Base-by-base conservation (phyloP, 2,888 invertebrate genomes). In the Drosophila conformis region DNA sequence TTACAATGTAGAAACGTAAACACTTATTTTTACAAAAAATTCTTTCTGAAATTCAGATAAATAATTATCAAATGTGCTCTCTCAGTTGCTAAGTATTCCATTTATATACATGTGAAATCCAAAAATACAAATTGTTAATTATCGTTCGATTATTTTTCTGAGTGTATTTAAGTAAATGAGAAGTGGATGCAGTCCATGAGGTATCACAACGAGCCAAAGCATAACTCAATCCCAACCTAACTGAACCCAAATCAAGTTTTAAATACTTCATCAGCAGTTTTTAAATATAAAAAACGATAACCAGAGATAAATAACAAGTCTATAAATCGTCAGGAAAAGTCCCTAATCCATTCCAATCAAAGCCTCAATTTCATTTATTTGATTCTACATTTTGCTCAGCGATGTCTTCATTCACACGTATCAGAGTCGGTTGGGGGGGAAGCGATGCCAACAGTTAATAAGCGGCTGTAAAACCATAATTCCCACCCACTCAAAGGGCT, bases 361-460 rank as follows among this genome's bases (percentile, higher is more conserved):
- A 33, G 35, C 27, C 7, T 33, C 38, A 35, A 25, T 38, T 38
- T 21, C 21, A 40, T 69, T 29, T 27, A 18, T n/a, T 15, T 27
- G 27, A 36, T 48, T 25, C 40, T 8, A 36, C 21, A 40, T 63
- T 52, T 40, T 38, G 52, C 48, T 11, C 59, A 29, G 27, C 18
- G 35, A 60, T 62, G 70, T 66, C 77, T 67, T 69, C 65, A 71
- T 71, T 73, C 58, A 49, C 68, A 66, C 61, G 58, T 49, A 57
- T 63, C 21, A 21, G 36, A 35, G 46, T 15, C 13, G 38, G 21
- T 11, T 15, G 48, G 2, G 15, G 18, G 2, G 42, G 6, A 27
- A 57, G 27, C 33, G 36, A 48, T 52, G 35, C 53, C 33, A 54
- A 57, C 66, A 64, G 63, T 60, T 70, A 71, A 71, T 68, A 69